These are phyloP conservation scores for Saccopteryx leptura DNA, from an alignment of 2,113 vertebrate genomes.

Conservation along the genomic window DNA sequence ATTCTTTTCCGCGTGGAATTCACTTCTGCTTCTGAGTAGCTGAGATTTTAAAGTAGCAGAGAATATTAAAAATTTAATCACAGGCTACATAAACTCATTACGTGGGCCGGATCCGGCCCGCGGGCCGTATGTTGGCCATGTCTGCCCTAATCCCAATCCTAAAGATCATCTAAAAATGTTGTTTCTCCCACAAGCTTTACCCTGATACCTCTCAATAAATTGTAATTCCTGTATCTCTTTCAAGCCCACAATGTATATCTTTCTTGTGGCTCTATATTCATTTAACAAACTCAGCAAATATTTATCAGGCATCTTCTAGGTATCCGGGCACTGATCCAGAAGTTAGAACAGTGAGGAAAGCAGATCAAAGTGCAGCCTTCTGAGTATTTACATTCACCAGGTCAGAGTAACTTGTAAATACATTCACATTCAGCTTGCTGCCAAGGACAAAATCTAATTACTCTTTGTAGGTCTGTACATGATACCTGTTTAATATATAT, in stretches of 20 bases:
- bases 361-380: background rate
- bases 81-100: too few species aligned
- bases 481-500: background rate
- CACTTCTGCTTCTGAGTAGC: too few species aligned
- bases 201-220: background rate
- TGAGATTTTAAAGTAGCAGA: too few species aligned
- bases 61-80: too few species aligned
- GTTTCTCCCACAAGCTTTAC: background rate
- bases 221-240: background rate
- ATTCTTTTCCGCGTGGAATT: too few species aligned
- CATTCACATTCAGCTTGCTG: background rate
- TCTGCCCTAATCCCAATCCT: background rate
- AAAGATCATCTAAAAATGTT: background rate
- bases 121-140: too few species aligned
- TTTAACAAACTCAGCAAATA: slow-evolving; percentile 42
- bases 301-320: slow-evolving; percentile 28
- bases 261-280: background rate
- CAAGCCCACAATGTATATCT: background rate
- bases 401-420: background rate
- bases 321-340: background rate
- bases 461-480: slow-evolving; percentile 5
- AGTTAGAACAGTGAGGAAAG: background rate
- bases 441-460: slow-evolving; percentile 28
- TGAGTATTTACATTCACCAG: background rate
- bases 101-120: too few species aligned